phyloP scores from a whole-genome alignment of 2,797 vertebrate genomes.

The Poeciliopsis turneri region DNA sequence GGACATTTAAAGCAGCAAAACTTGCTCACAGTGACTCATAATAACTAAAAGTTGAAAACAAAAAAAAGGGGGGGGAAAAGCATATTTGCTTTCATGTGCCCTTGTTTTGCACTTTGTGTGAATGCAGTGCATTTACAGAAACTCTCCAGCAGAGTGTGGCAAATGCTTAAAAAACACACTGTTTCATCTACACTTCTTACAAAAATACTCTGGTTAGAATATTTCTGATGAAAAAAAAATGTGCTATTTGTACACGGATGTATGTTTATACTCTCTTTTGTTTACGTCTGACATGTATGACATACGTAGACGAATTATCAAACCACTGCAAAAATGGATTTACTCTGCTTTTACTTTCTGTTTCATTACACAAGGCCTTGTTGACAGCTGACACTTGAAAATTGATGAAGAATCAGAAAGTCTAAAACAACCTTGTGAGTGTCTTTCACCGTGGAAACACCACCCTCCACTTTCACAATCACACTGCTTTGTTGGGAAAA shows the following conservation, averaged over 20 bases:
- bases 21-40: background rate
- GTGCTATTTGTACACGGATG: background rate
- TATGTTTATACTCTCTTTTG: background rate
- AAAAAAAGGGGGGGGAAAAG: background rate
- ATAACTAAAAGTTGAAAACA: background rate
- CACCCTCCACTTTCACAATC: constrained; percentile 43
- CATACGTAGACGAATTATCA: constrained; percentile 1
- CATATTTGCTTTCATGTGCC: background rate
- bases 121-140: constrained; percentile 18
- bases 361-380: constrained; percentile 24
- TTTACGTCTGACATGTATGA: background rate
- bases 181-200: background rate
- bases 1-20: background rate
- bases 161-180: constrained; percentile 33
- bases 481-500: constrained; percentile 68
- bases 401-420: constrained; percentile 11
- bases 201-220: background rate
- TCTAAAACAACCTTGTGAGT: constrained; percentile 25
- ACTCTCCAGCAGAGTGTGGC: constrained; percentile 63
- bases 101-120: background rate
- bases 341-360: constrained; percentile 14
- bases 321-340: constrained; percentile 7
- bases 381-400: constrained; percentile 14
- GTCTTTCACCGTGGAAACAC: constrained; percentile 24
- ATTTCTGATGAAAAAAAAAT: background rate